Conservation (phyloP, 2,797 vertebrate species). For the Gymnothorax javanicus region DNA sequence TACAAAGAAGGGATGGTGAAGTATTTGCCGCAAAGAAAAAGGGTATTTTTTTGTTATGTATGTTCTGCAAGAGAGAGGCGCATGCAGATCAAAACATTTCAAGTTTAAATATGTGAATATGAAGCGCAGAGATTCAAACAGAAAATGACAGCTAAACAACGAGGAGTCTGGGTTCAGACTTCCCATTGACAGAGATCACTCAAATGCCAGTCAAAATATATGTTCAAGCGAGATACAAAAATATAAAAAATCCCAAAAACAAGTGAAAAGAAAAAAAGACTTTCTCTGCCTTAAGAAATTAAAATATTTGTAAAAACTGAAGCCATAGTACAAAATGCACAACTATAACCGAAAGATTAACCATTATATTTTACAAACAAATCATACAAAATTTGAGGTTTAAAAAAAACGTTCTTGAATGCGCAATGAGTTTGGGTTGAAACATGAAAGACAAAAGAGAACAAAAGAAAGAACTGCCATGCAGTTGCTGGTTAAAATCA, state of each 20-base stretch:
- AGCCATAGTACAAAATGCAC: constrained; percentile 38
- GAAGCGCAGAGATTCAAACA: not conserved
- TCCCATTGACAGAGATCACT: not conserved
- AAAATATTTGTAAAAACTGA: constrained; percentile 35
- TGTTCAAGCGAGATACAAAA: not conserved
- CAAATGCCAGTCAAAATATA: not conserved
- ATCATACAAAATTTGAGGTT: constrained; percentile 51
- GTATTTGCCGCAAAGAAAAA: not conserved
- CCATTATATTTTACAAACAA: constrained; percentile 53
- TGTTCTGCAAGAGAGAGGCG: not conserved
- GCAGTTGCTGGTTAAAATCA: constrained; percentile 53
- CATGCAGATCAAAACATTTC: constrained; percentile 1
- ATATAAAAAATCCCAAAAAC: not conserved
- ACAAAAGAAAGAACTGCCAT: constrained; percentile 46
- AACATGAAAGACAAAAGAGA: constrained; percentile 42
- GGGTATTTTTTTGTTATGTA: not conserved
- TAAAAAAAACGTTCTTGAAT: constrained; percentile 44
- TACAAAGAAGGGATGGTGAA: not conserved
- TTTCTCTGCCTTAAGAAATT: not conserved
- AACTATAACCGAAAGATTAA: constrained; percentile 44
- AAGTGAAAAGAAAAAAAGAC: not conserved
- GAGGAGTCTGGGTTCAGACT: not conserved
- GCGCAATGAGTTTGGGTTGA: constrained; percentile 36
- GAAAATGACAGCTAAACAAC: not conserved
- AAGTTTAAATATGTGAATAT: constrained; percentile 17